phyloP scores from a whole-genome alignment of 35 echinoderm and acorn worm genomes.

The Lytechinus pictus region DNA sequence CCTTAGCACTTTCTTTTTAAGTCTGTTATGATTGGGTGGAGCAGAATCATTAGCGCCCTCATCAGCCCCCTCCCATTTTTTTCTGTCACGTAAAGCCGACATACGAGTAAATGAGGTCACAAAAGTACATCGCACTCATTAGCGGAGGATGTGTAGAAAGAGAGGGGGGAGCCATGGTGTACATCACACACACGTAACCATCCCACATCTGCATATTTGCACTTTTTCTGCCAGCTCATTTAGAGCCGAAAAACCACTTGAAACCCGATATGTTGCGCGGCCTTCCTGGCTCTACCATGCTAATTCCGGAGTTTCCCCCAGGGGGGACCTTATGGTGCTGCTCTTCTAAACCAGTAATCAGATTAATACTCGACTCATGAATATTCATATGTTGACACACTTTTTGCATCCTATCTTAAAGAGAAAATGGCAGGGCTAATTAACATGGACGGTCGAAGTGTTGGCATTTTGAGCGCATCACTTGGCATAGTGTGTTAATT shows the following conservation, averaged over 20 bases:
- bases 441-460: not conserved
- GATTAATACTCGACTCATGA: constrained; percentile 27
- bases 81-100: constrained; percentile 37
- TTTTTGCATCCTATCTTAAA: not conserved
- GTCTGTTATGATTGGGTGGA: not conserved
- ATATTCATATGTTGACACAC: constrained; percentile 50
- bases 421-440: not conserved
- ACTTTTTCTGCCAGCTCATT: constrained; percentile 53
- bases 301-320: constrained; percentile 37
- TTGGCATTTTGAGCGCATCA: constrained; percentile 1
- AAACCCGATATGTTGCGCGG: constrained; percentile 38
- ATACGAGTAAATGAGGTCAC: constrained; percentile 52
- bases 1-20: not conserved
- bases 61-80: constrained; percentile 31
- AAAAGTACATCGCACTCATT: constrained; percentile 57
- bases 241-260: constrained; percentile 55
- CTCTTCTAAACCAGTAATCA: constrained; percentile 34
- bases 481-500: not conserved
- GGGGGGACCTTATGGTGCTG: not conserved
- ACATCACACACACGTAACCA: constrained; percentile 33
- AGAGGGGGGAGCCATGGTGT: not conserved
- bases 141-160: not conserved
- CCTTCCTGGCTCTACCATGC: constrained; percentile 27
- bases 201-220: constrained; percentile 51
- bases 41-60: constrained; percentile 27